Base-by-base conservation (phyloP, 2,888 invertebrate species). In the Trypoxylon attenuatum region DNA sequence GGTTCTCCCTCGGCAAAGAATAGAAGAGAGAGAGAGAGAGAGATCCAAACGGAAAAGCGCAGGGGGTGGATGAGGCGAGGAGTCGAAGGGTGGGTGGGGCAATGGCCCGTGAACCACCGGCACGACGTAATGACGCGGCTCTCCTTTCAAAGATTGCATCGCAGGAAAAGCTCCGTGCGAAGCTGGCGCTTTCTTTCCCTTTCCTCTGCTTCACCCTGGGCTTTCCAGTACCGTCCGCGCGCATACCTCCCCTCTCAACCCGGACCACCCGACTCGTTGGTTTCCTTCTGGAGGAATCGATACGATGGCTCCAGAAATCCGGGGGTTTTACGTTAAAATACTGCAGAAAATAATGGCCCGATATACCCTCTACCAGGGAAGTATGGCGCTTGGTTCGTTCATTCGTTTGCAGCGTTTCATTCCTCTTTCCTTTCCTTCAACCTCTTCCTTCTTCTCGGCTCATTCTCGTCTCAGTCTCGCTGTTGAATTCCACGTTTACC, bases 141-240 rank as follows among this genome's bases (percentile, higher is more conserved):
- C 86, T 86, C 84, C 83, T 87, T 87, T 86, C 86, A 85, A 86
- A 87, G 87, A 86, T 86, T 86, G 86, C 86, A 86, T 86, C 84
- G 84, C 80, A 81, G 83, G 84, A 85, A 86, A 87, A 85, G 84
- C 84, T 80, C 78, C 74, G 74, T 72, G 67, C 79, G 74, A 70
- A 71, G 70, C 71, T 64, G 59, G 60, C 71, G 49, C 67, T 66
- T 60, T 67, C 71, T 39, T 77, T 29, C 78, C 79, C 80, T 83
- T 79, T 27, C 25, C 23, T 38, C 51, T 49, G 58, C 49, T 52
- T 68, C 65, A 62, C 69, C 67, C 68, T 59, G 45, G 60, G 58
- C 64, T 42, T 39, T 33, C 65, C 43, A 50, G 21, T 57, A 53
- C 50, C 33, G 29, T n/a, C n/a, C 1, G 29, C 29, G 5, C 33